Percentiles rank a stretch among this genome's conserved stretches.
Evolutionary conservation across 2,888 invertebrate genomes (phyloP).

Genomic region (Carpatolechia fugitivella): DNA sequence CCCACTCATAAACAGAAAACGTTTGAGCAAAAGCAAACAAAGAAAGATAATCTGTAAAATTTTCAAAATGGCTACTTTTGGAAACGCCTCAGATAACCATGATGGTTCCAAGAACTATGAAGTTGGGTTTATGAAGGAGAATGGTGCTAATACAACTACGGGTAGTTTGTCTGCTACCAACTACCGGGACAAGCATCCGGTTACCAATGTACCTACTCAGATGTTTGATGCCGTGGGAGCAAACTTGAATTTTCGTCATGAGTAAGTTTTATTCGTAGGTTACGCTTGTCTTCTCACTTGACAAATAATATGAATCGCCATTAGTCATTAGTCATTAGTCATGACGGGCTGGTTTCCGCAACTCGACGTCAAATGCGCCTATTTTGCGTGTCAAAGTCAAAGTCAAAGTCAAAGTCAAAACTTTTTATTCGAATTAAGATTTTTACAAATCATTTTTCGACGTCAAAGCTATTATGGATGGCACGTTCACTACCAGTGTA

Average conservation of each 20-base stretch:
- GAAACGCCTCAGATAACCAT: neutral
- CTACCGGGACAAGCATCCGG: neutral
- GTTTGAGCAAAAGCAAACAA: neutral
- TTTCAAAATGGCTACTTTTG: neutral
- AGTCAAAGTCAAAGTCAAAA: no score
- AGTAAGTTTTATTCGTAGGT: neutral
- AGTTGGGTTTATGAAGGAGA: neutral
- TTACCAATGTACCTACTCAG: neutral
- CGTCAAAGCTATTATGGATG: no score
- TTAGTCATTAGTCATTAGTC: no score
- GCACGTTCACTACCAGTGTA: no score
- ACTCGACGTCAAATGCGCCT: no score
- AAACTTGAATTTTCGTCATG: neutral
- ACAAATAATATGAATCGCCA: neutral
- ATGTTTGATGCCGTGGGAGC: neutral
- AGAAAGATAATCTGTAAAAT: neutral
- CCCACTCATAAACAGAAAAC: neutral
- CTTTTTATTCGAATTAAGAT: no score
- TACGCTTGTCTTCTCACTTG: neutral
- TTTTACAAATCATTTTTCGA: no score
- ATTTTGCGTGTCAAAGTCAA: no score
- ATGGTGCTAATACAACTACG: neutral
- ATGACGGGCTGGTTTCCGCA: no score
- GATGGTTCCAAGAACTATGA: neutral
- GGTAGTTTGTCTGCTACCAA: neutral